Evolutionary conservation across 2,797 vertebrate genomes (phyloP).

Genomic region (Rhinichthys osculus): DNA sequence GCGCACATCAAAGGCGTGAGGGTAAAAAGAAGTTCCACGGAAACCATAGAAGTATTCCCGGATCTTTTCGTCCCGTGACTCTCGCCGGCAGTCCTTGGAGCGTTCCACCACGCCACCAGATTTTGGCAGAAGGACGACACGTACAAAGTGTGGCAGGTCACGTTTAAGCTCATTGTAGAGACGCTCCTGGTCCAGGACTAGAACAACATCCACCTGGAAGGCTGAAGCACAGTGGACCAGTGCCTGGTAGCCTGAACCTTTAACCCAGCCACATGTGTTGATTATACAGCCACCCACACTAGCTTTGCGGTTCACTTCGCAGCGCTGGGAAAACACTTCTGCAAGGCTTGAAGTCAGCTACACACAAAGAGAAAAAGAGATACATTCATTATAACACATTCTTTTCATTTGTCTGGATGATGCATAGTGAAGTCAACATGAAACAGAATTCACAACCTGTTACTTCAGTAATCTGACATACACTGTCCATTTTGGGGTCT

Average conservation of each 20-base stretch:
- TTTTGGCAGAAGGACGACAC: slow-evolving; percentile 93
- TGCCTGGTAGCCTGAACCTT: slow-evolving; percentile 96
- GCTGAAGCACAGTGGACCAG: slow-evolving; percentile 95
- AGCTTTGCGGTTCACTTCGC: slow-evolving; percentile 94
- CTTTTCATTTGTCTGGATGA: not conserved
- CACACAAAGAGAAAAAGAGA: not conserved
- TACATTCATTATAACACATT: not conserved
- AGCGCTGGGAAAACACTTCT: slow-evolving; percentile 94
- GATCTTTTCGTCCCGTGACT: slow-evolving; percentile 92
- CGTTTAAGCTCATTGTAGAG: slow-evolving; percentile 97
- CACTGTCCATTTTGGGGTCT: not conserved
- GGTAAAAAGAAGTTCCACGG: slow-evolving; percentile 90
- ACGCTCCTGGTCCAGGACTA: slow-evolving; percentile 96
- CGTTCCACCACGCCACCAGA: slow-evolving; percentile 94
- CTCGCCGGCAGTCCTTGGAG: slow-evolving; percentile 94
- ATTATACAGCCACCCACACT: slow-evolving; percentile 96
- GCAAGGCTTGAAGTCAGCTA: slow-evolving; percentile 94
- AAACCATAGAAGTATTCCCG: slow-evolving; percentile 98
- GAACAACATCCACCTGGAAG: slow-evolving; percentile 96
- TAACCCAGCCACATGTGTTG: slow-evolving; percentile 98
- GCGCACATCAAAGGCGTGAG: slow-evolving; percentile 95
- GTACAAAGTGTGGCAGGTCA: slow-evolving; percentile 95
- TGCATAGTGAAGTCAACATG: not conserved
- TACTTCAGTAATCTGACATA: not conserved
- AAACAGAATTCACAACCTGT: not conserved